Conservation (phyloP, 2,888 invertebrate species). For the Acholoe squamosa region DNA sequence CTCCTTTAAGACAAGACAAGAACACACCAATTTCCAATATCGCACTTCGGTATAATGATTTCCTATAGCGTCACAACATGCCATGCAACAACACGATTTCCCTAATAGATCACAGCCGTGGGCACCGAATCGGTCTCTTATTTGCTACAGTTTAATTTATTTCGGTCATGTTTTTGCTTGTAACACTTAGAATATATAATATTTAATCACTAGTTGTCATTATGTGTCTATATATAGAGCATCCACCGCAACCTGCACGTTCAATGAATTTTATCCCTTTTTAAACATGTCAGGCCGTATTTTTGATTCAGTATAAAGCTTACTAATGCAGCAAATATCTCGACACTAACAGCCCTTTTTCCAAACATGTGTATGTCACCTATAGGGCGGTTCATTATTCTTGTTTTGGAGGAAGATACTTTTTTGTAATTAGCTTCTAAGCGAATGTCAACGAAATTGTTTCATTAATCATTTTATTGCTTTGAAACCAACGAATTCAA, state of each 20-base stretch:
- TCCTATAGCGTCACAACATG: constrained; percentile 13
- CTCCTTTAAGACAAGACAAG: constrained; percentile 22
- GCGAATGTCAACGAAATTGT: too few species aligned
- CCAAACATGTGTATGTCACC: too few species aligned
- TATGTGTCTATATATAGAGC: constrained; percentile 3
- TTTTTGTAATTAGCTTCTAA: too few species aligned
- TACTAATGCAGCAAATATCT: neutral
- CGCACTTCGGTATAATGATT: neutral
- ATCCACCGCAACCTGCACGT: neutral
- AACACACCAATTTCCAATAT: neutral
- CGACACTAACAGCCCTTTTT: neutral
- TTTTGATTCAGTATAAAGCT: neutral
- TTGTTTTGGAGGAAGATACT: too few species aligned
- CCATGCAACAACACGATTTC: constrained; percentile 6
- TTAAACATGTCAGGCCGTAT: neutral
- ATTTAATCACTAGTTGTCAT: neutral
- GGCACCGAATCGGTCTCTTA: neutral
- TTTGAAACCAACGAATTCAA: too few species aligned
- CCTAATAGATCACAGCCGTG: neutral
- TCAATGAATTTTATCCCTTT: neutral
- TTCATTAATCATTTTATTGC: too few species aligned
- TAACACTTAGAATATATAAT: neutral
- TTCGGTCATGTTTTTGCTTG: constrained; percentile 24
- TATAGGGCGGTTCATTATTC: too few species aligned
- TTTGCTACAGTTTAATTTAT: neutral